Conservation (phyloP, 2,113 vertebrate genomes). For the Anser cygnoides region DNA sequence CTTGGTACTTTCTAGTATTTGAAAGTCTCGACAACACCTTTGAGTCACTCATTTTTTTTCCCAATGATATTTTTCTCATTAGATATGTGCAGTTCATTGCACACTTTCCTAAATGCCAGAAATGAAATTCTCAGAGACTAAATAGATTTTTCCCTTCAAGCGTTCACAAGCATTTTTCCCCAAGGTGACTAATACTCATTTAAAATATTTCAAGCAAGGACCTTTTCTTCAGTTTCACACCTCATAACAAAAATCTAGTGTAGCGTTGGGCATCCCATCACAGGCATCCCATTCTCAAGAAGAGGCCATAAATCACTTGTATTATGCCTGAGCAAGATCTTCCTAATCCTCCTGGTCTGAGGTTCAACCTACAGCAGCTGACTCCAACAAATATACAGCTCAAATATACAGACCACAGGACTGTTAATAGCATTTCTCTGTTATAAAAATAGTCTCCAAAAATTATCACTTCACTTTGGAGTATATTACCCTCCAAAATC, state of each 20-base stretch:
- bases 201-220: neutral
- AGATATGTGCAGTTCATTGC: neutral
- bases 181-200: neutral
- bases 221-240: neutral
- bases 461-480: neutral
- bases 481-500: neutral
- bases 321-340: neutral
- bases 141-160: neutral
- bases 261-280: neutral
- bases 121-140: neutral
- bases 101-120: neutral
- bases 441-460: neutral
- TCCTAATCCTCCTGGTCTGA: neutral
- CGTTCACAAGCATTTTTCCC: neutral
- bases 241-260: neutral
- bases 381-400: neutral
- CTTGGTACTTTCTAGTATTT: neutral
- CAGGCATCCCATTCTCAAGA: accelerated
- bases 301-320: neutral
- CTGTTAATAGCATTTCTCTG: neutral
- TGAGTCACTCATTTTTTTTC: neutral
- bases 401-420: neutral
- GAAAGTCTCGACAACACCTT: neutral
- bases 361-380: neutral
- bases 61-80: neutral